Base-by-base conservation (phyloP, 1,140 invertebrate species). In the Centruroides vittatus region DNA sequence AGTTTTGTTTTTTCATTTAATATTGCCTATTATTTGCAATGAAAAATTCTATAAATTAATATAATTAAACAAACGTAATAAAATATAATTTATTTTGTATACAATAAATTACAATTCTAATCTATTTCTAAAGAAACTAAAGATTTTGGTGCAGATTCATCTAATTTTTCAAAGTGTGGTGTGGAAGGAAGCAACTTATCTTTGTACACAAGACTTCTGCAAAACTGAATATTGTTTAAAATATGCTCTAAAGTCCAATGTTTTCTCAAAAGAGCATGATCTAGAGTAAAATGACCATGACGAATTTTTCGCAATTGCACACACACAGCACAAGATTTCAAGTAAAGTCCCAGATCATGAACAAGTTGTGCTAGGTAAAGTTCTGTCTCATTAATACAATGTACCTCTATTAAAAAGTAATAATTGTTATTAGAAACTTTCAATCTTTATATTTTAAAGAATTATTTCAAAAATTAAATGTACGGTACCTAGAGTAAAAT, bases 401-500 rank as follows among this genome's bases (percentile, higher is more conserved):
- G 84, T 23, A 95, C 75, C 78, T 95, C 91, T 85, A 75, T 62
- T 84, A 83, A 70, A 57, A 64, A 61, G n/a, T n/a, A n/a, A 69
- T 55, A 61, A 61, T 60, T 23, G 47, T 47, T 60, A 11, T 11
- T 0, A 13, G 34, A 49, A 56, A 34, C 36, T 56, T 35, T 61
- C 6, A 34, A 49, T 41, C 41, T 41, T 41, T 8, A 41, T 6
- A 41, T 6, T 6, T 41, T 41, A 41, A 41, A 41, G 5, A 41
- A 41, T 41, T 41, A 41, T 41, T 41, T 41, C 8, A 41, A 41
- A 41, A 6, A 41, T 41, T 6, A 41, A 41, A 41, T 41, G 2
- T 34, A n/a, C n/a, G 36, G 77, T 78, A 88, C 86, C 87, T 70
- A 97, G 71, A n/a, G 83, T 86, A 71, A 97, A 95, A 67, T 88